Conservation (phyloP, 1,140 invertebrate genomes). For the Ooceraea biroi region DNA sequence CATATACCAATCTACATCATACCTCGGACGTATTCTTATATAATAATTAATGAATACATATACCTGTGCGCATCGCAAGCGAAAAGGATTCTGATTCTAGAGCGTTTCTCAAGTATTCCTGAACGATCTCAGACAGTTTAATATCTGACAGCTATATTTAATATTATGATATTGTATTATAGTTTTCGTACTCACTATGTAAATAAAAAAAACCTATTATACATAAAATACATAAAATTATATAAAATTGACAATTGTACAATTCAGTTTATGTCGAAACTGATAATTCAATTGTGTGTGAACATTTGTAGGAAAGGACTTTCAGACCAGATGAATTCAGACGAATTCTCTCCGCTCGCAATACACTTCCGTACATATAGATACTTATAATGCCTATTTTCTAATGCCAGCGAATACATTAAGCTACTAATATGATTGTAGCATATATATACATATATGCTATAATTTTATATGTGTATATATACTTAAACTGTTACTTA, state of each 20-base stretch:
- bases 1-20: constrained; percentile 52
- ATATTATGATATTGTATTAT: constrained; percentile 27
- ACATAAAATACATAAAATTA: too few relatives aligned
- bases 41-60: constrained; percentile 71
- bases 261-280: constrained; percentile 35
- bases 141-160: constrained; percentile 26
- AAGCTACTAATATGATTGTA: constrained; percentile 76
- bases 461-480: too few relatives aligned
- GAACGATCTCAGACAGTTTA: too few relatives aligned
- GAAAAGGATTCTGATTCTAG: constrained; percentile 35
- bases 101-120: constrained; percentile 6
- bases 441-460: constrained; percentile 66
- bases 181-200: constrained; percentile 14
- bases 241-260: constrained; percentile 32
- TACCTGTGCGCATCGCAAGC: constrained; percentile 63
- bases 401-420: constrained; percentile 73
- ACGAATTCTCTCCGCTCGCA: constrained; percentile 67
- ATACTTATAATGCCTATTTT: constrained; percentile 72
- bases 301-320: constrained; percentile 37
- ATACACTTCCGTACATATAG: constrained; percentile 62
- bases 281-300: constrained; percentile 42
- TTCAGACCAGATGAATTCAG: neutral
- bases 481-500: constrained; percentile 67
- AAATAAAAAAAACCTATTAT: constrained; percentile 5
- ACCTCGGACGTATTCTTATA: constrained; percentile 78